Conservation (phyloP, 2,888 invertebrate species). For the Drosophila atripex region DNA sequence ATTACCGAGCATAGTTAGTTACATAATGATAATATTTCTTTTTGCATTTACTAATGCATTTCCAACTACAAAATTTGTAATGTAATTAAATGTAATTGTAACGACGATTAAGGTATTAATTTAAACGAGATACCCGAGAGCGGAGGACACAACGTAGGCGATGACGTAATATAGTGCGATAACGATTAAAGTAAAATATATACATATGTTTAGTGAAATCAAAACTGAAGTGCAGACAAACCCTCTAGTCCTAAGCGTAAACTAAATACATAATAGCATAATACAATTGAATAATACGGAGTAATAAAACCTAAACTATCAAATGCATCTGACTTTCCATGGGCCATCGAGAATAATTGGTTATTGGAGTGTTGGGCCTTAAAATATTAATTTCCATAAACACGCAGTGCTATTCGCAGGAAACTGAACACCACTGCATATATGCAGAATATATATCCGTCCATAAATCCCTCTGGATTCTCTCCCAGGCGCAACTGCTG, state of each 20-base stretch:
- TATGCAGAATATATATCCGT: constrained; percentile 1
- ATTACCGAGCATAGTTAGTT: constrained; percentile 60
- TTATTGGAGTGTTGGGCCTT: constrained; percentile 4
- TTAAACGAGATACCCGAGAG: constrained; percentile 37
- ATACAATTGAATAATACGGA: constrained; percentile 57
- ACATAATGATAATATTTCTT: constrained; percentile 54
- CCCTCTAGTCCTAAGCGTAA: constrained; percentile 72
- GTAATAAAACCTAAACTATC: constrained; percentile 63
- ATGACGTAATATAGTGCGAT: constrained; percentile 44
- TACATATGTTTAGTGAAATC: constrained; percentile 56
- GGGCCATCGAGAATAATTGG: not conserved
- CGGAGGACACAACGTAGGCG: constrained; percentile 6
- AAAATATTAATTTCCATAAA: constrained; percentile 37
- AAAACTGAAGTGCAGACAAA: constrained; percentile 60
- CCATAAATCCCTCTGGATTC: constrained; percentile 17
- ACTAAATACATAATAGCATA: constrained; percentile 47
- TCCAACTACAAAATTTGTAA: constrained; percentile 66
- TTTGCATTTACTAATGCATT: constrained; percentile 75
- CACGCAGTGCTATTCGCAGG: constrained; percentile 29
- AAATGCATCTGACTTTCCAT: constrained; percentile 40
- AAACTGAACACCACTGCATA: constrained; percentile 19
- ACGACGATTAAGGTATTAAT: constrained; percentile 51
- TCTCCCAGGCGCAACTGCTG: constrained; percentile 7
- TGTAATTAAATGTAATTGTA: constrained; percentile 74
- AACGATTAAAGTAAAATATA: constrained; percentile 36